Base-by-base conservation (phyloP, 2,113 vertebrate species). In the Pangasianodon gigas region DNA sequence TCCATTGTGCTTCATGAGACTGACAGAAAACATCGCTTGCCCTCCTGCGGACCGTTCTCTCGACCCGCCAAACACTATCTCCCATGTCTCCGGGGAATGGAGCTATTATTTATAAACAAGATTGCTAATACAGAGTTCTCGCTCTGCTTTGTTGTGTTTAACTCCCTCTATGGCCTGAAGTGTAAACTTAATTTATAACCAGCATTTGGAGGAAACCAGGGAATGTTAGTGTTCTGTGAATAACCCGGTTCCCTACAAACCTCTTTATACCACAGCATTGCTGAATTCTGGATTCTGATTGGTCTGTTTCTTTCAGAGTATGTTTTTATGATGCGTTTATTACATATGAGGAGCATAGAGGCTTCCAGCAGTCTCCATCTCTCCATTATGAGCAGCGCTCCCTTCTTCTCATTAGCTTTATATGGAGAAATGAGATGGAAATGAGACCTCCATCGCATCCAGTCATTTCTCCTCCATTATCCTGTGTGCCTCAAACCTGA, bases 1-100 rank as follows among this genome's bases (percentile, higher is more conserved):
- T 84, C 93, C 93, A 84, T 82, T 87, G 92, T 91, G 92, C 85
- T 92, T 92, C 91, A 92, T 92, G 92, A 94, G 88, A 91, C 92
- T 93, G 95, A 95, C 94, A 95, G 91, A 92, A 93, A 96, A 95
- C 94, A 93, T 85, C 90, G 94, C 94, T 95, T 92, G 89, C 91
- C 86, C 90, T 91, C 84, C 86, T 82, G 83, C 86, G 74, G 90
- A 90, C 92, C 89, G 84, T 74, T 91, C 90, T 85, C 85, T 92
- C 90, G 89, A 85, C n/a, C 65, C 37, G 37, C 56, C 26, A 18
- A 24, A 58, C 69, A 84, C 92, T 90, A 74, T 84, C 62, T 86
- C 58, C 29, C 26, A 60, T 69, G 74, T 89, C 84, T 83, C 89
- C 58, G 32, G 91, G 91, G 93, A 92, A 93, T 90, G 89, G 69